A percentile compares a stretch with the other conserved stretches of the same genome.
Evolutionary conservation across 2,113 vertebrate species (phyloP).

Genomic region (Onychostoma macrolepis): DNA sequence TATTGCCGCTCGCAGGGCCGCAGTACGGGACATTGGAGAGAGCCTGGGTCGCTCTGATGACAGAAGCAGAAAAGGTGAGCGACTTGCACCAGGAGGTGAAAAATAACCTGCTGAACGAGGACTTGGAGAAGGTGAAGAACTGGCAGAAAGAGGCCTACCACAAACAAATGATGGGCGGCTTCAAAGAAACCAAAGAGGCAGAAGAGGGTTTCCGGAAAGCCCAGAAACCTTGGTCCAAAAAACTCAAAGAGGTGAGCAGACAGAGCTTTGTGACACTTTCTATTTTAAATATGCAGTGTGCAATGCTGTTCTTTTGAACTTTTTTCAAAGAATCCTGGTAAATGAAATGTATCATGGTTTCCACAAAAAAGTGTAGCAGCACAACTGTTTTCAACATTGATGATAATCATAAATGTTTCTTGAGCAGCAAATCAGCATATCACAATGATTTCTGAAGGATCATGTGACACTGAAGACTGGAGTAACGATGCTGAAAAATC

Average conservation of each 20-base stretch:
- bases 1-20: constrained; percentile 77
- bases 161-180: constrained; percentile 98
- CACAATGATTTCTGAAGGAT: too few species aligned
- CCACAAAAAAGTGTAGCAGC: too few species aligned
- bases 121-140: constrained; percentile 97
- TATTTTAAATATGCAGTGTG: too few species aligned
- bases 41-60: constrained; percentile 90
- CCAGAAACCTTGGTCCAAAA: constrained; percentile 98
- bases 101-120: constrained; percentile 85
- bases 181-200: constrained; percentile 96
- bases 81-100: constrained; percentile 94
- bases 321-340: too few species aligned
- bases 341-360: too few species aligned
- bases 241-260: constrained; percentile 90
- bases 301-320: too few species aligned
- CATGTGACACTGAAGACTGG: too few species aligned
- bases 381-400: too few species aligned
- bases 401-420: too few species aligned
- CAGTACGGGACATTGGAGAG: constrained; percentile 94
- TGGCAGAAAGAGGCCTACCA: constrained; percentile 98
- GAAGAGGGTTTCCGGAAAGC: constrained; percentile 96
- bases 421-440: too few species aligned
- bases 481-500: too few species aligned
- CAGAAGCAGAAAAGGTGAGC: constrained; percentile 91
- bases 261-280: too few species aligned